Percentiles rank a stretch among this genome's conserved stretches.
phyloP scores from a whole-genome alignment of 2,113 vertebrate species.

The Zootoca vivipara region DNA sequence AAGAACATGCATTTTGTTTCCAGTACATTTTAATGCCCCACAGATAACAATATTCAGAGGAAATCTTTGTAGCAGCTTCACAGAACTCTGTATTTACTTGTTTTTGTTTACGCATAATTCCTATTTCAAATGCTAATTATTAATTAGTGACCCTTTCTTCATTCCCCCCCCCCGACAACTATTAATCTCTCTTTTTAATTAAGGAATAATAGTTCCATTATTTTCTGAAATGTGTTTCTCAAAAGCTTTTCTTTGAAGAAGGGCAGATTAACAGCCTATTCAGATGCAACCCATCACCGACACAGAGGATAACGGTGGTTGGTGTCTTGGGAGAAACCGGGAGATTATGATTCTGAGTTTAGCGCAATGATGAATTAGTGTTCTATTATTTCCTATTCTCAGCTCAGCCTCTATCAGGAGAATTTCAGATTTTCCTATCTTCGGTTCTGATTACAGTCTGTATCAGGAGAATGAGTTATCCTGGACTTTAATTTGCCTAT shows the following conservation, averaged over 20 bases:
- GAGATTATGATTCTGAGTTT: conserved; percentile 11
- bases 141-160: background rate
- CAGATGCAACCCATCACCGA: conserved; percentile 17
- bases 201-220: background rate
- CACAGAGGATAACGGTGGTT: background rate
- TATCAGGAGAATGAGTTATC: conserved; percentile 29
- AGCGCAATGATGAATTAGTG: conserved; percentile 28
- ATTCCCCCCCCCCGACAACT: background rate
- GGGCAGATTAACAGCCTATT: conserved; percentile 17
- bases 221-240: conserved; percentile 9
- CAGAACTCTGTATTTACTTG: background rate
- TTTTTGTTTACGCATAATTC: background rate
- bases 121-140: conserved; percentile 8
- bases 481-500: conserved; percentile 51
- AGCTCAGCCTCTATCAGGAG: conserved; percentile 10
- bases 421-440: conserved; percentile 34
- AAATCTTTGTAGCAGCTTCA: background rate
- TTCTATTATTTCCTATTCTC: conserved; percentile 36
- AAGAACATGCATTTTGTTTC: background rate
- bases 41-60: background rate
- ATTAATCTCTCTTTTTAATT: background rate
- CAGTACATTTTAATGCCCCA: background rate
- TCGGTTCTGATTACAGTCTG: conserved; percentile 28
- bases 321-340: conserved; percentile 4
- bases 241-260: conserved; percentile 2